Conservation (phyloP, 2,888 invertebrate genomes). For the Eucera pruinosa region DNA sequence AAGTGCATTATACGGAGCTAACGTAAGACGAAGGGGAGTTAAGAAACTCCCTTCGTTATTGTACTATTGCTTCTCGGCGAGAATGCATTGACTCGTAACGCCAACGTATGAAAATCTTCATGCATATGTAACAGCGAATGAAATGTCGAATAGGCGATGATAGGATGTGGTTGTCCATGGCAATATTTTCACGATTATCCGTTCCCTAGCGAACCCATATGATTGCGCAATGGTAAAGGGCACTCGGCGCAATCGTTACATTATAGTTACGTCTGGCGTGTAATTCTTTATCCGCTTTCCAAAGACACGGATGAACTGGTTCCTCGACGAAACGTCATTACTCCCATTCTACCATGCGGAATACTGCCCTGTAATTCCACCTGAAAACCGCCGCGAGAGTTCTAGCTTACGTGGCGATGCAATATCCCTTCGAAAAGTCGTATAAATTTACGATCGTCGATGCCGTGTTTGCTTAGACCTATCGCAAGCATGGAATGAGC, state of each 20-base stretch:
- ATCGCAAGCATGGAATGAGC: not conserved
- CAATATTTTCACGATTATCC: conserved; percentile 35
- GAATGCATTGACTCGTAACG: not conserved
- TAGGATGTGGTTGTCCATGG: conserved; percentile 24
- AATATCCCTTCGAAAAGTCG: conserved; percentile 33
- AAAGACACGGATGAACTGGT: conserved; percentile 40
- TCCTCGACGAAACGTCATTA: conserved; percentile 36
- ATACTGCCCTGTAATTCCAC: conserved; percentile 38
- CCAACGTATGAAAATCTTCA: not conserved
- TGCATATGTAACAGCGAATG: conserved; percentile 7
- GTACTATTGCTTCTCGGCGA: not conserved
- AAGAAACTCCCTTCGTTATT: not conserved
- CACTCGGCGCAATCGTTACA: not conserved
- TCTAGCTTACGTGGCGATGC: conserved; percentile 18
- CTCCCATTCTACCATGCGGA: conserved; percentile 16
- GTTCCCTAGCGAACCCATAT: conserved; percentile 14
- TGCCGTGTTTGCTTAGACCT: conserved; percentile 11
- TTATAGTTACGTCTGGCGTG: conserved; percentile 6
- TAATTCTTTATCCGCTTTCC: conserved; percentile 34
- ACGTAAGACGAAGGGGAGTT: not conserved
- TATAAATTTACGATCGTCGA: conserved; percentile 45
- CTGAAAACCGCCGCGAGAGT: conserved; percentile 18
- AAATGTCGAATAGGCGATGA: conserved; percentile 3
- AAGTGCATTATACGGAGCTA: not conserved
- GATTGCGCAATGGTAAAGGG: conserved; percentile 37